phyloP scores from a whole-genome alignment of 2,888 invertebrate species.

The Pemphredon lugubris region DNA sequence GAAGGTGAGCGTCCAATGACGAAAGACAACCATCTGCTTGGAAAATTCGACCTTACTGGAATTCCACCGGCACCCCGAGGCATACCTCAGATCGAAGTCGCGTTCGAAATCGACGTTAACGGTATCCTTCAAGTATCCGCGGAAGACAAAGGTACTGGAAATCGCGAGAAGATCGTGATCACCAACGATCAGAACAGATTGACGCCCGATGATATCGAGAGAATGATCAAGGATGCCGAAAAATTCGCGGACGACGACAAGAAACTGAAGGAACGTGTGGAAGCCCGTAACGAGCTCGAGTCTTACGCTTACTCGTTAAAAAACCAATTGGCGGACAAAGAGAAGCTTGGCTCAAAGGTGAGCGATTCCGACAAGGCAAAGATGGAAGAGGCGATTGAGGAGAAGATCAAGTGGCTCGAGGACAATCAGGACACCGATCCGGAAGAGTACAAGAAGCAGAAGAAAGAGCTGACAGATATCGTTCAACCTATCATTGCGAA shows the following conservation, averaged over 20 bases:
- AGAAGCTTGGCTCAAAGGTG: conserved; percentile 96
- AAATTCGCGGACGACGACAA: conserved; percentile 99
- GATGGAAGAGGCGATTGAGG: conserved; percentile 97
- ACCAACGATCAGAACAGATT: conserved; percentile 98
- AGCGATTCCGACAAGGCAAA: conserved; percentile 95
- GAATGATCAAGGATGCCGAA: conserved; percentile 99
- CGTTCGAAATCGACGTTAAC: conserved; percentile 97
- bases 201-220: conserved; percentile 98
- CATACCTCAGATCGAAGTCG: conserved; percentile 96
- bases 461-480: conserved; percentile 96
- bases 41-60: conserved; percentile 98
- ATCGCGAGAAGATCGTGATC: conserved; percentile 99
- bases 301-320: conserved; percentile 98
- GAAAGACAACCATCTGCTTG: conserved; percentile 98
- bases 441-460: conserved; percentile 96
- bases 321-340: conserved; percentile 97
- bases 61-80: conserved; percentile 97
- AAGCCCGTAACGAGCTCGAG: conserved; percentile 98
- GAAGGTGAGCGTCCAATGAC: conserved; percentile 99
- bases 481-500: conserved; percentile 99
- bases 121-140: conserved; percentile 98
- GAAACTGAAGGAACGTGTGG: conserved; percentile 96
- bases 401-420: conserved; percentile 98
- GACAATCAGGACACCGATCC: conserved; percentile 95
- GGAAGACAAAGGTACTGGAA: conserved; percentile 99